These are phyloP conservation scores for Petrophora chlorosata DNA, from an alignment of 2,888 invertebrate genomes.

Conservation along the genomic window DNA sequence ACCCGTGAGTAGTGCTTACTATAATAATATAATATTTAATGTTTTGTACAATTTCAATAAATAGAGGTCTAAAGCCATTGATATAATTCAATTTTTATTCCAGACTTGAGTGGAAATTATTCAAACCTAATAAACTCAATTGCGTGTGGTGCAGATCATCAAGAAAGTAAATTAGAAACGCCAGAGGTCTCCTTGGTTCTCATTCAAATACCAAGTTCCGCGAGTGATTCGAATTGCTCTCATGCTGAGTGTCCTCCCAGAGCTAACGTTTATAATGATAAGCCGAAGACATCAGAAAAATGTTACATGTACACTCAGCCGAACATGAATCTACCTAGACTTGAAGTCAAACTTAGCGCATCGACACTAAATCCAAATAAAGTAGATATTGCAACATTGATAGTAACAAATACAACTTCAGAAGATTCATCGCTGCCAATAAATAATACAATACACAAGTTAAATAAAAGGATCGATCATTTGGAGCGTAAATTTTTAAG, in stretches of 20 bases:
- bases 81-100: too few relatives aligned
- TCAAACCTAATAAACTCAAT: conserved; percentile 46
- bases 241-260: conserved; percentile 38
- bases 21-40: too few relatives aligned
- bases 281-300: conserved; percentile 56
- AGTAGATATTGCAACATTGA: conserved; percentile 61
- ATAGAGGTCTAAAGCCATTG: too few relatives aligned
- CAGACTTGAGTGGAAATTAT: conserved; percentile 58
- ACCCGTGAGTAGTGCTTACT: conserved; percentile 63
- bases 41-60: too few relatives aligned
- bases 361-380: conserved; percentile 48
- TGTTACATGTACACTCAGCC: conserved; percentile 63
- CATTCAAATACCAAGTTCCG: conserved; percentile 48
- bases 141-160: conserved; percentile 43
- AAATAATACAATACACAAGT: conserved; percentile 47
- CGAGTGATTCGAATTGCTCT: conserved; percentile 50
- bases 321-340: conserved; percentile 61
- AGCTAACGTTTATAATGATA: conserved; percentile 48
- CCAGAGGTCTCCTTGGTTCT: conserved; percentile 47
- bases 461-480: conserved; percentile 62
- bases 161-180: conserved; percentile 43
- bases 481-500: conserved; percentile 66
- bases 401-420: conserved; percentile 57
- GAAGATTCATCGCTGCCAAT: conserved; percentile 47
- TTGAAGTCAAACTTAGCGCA: conserved; percentile 49